Conservation (phyloP, 2,888 invertebrate species). For the Pimpla rufipes region DNA sequence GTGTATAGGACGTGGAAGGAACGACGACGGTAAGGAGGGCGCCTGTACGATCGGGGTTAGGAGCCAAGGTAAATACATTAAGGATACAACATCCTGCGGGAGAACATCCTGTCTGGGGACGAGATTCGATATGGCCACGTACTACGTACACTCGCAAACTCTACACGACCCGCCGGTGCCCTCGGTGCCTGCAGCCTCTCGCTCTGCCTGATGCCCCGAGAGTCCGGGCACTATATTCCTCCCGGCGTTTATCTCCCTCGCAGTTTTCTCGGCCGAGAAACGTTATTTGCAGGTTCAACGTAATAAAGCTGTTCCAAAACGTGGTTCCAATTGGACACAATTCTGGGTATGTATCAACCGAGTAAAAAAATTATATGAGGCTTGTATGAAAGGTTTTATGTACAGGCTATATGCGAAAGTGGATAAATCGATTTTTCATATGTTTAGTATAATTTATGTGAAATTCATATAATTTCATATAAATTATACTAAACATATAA, state of each 20-base stretch:
- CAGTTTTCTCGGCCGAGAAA: slow-evolving; percentile 12
- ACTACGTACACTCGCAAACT: slow-evolving; percentile 65
- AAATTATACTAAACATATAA: too few species aligned
- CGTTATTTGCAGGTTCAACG: slow-evolving; percentile 18
- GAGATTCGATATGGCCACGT: slow-evolving; percentile 72
- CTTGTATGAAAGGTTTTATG: too few species aligned
- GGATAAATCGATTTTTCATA: too few species aligned
- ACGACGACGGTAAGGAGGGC: slow-evolving; percentile 48
- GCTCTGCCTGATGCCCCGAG: slow-evolving; percentile 25
- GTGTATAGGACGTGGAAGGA: slow-evolving; percentile 8
- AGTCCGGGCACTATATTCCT: slow-evolving; percentile 32
- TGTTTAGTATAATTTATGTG: too few species aligned
- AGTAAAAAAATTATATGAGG: too few species aligned
- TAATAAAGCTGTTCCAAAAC: too few species aligned
- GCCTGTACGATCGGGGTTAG: slow-evolving; percentile 80
- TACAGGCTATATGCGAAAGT: too few species aligned
- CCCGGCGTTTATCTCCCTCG: slow-evolving; percentile 37
- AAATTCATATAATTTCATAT: too few species aligned
- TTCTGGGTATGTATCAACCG: too few species aligned
- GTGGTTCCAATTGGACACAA: too few species aligned
- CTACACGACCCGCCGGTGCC: slow-evolving; percentile 49
- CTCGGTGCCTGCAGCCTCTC: slow-evolving; percentile 42
- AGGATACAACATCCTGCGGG: slow-evolving; percentile 82
- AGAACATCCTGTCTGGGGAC: slow-evolving; percentile 79
- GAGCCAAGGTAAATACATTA: slow-evolving; percentile 84